Conservation (phyloP, 2,888 invertebrate species). For the Aphodius sticticus region DNA sequence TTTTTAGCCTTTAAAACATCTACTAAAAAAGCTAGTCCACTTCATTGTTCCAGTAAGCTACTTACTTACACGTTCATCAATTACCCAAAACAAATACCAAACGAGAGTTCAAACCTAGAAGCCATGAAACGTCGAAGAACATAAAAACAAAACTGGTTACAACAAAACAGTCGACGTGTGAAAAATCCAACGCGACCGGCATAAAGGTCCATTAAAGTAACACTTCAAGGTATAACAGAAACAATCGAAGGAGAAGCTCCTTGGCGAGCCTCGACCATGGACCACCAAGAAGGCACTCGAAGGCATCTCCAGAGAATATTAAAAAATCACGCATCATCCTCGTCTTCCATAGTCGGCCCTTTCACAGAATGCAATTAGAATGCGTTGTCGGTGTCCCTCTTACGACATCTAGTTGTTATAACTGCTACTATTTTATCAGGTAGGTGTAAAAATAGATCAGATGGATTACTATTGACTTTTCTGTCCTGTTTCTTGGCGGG, state of each 20-base stretch:
- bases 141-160: slow-evolving; percentile 20
- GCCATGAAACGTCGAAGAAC: not conserved
- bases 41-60: not conserved
- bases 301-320: not conserved
- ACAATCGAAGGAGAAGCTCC: slow-evolving; percentile 30
- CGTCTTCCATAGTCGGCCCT: not conserved
- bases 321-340: not conserved
- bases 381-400: not conserved
- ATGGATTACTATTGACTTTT: not conserved
- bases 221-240: slow-evolving; percentile 50
- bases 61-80: not conserved
- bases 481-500: not conserved
- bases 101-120: not conserved
- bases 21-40: not conserved
- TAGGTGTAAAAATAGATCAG: not conserved
- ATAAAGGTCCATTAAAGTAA: slow-evolving; percentile 46
- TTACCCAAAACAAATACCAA: not conserved
- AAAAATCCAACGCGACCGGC: slow-evolving; percentile 34
- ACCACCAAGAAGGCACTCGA: slow-evolving; percentile 23
- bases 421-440: not conserved
- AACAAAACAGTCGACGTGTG: slow-evolving; percentile 7
- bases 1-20: too few species aligned
- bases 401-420: not conserved
- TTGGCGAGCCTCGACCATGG: slow-evolving; percentile 18
- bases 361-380: not conserved